Evolutionary conservation across 1,140 invertebrate species (phyloP).

Genomic region (Bacillus rossius): DNA sequence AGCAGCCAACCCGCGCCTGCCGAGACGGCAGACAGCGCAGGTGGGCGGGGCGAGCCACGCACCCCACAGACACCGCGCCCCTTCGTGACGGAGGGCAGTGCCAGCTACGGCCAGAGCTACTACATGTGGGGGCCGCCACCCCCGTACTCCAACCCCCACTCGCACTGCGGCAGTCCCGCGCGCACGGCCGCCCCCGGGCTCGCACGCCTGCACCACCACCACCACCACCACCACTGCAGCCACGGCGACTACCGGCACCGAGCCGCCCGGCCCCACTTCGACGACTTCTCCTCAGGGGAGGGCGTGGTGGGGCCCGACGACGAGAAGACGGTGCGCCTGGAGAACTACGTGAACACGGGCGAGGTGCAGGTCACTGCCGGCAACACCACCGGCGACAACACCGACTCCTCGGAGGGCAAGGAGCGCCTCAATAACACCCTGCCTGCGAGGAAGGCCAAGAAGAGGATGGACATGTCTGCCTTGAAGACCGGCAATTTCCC

Average conservation of each 20-base stretch:
- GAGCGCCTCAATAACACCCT: slow-evolving; percentile 45
- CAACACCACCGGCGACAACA: slow-evolving; percentile 25
- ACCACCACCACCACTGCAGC: slow-evolving; percentile 34
- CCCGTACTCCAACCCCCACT: slow-evolving; percentile 59
- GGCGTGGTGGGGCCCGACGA: not conserved
- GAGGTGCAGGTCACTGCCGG: slow-evolving; percentile 32
- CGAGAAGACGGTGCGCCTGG: slow-evolving; percentile 12
- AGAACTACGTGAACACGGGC: slow-evolving; percentile 41
- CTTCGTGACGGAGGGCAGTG: slow-evolving; percentile 9
- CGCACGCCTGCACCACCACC: slow-evolving; percentile 20
- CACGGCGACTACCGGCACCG: slow-evolving; percentile 37
- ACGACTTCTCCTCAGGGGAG: slow-evolving; percentile 8
- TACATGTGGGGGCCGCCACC: slow-evolving; percentile 66
- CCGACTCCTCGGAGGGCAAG: slow-evolving; percentile 38
- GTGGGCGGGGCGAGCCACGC: not conserved
- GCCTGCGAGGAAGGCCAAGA: slow-evolving; percentile 47
- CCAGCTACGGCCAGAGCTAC: slow-evolving; percentile 6
- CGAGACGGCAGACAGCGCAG: slow-evolving; percentile 18
- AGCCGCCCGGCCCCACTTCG: slow-evolving; percentile 7
- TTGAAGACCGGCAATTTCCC: slow-evolving; percentile 31
- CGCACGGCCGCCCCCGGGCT: not conserved
- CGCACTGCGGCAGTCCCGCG: not conserved
- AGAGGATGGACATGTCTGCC: slow-evolving; percentile 43
- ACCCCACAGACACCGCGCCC: not conserved
- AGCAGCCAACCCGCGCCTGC: slow-evolving; percentile 27